Evolutionary conservation across 2,797 vertebrate genomes (phyloP), one percentile per base, ranked within the genome.

Genomic region (Acipenser transmontanus): DNA sequence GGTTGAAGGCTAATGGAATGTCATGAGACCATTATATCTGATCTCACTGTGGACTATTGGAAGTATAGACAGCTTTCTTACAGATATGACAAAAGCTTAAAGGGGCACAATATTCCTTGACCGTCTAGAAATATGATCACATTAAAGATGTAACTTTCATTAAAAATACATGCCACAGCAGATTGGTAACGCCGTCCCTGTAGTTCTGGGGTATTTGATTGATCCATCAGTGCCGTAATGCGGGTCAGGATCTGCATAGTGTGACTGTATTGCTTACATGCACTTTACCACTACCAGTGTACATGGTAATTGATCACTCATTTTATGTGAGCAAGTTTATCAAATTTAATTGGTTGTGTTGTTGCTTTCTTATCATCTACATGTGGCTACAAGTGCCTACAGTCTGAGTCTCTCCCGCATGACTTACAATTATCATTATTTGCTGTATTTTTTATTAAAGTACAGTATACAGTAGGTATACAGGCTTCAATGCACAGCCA

Each of bases 101-200:
- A 62, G 8, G 8, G 4, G 4, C 34, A 61, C 64, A 69, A 71
- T 72, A 8, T 69, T 68, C 50, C 52, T 12, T 54, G 13, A 74
- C 66, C 65, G 78, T 64, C 78, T 71, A 80, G 77, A 90, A 88
- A 79, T 74, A 63, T 51, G 78, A 83, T 78, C 80, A 76, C 54
- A 82, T 76, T 76, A 73, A 74, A 71, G 74, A 72, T 85, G 75
- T 75, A 71, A 68, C 75, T 66, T 74, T 81, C 76, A 84, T 88
- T 85, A 86, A 90, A 78, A 79, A 82, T 81, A 79, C 68, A 80
- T 82, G 71, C 77, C 54, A 74, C 69, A 66, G 20, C 49, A 50
- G 66, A 74, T 76, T n/a, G 47, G 68, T 75, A 71, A 70, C 70
- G 68, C 70, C 64, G 17, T 60, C 13, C 6, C 51, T 47, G 14